Percentiles rank a stretch among this genome's conserved stretches.
Conservation (phyloP, 2,797 vertebrate genomes). For the Manis pentadactyla region DNA sequence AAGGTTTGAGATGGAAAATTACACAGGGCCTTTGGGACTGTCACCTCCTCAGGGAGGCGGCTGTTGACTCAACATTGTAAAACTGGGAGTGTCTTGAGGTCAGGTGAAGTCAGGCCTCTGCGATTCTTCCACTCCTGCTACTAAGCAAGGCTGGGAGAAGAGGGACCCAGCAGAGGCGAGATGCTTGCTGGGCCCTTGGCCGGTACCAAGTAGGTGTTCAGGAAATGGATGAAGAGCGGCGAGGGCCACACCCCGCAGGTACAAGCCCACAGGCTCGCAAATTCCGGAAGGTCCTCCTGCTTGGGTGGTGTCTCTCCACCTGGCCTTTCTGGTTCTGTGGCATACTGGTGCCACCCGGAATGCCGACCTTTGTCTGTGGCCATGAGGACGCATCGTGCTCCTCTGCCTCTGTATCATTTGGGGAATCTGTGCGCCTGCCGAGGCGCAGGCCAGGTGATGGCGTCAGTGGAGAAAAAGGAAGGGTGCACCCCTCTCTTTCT, state of each 20-base stretch:
- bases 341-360: not conserved
- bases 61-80: not conserved
- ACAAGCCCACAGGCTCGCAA: fast-evolving
- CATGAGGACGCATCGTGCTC: not conserved
- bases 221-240: not conserved
- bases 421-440: not conserved
- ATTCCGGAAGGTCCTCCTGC: fast-evolving
- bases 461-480: not conserved
- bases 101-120: not conserved
- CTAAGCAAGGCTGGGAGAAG: not conserved
- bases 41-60: fast-evolving
- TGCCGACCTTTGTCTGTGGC: not conserved
- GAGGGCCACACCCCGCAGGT: not conserved
- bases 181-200: fast-evolving
- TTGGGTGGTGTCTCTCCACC: not conserved
- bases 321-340: not conserved
- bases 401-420: not conserved
- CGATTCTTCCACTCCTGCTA: not conserved
- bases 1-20: not conserved
- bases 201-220: not conserved
- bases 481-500: not conserved
- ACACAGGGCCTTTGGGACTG: fast-evolving
- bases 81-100: fast-evolving
- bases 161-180: fast-evolving
- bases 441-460: fast-evolving